Base-by-base conservation (phyloP, 2,797 vertebrate genomes). In the Thalassophryne amazonica region DNA sequence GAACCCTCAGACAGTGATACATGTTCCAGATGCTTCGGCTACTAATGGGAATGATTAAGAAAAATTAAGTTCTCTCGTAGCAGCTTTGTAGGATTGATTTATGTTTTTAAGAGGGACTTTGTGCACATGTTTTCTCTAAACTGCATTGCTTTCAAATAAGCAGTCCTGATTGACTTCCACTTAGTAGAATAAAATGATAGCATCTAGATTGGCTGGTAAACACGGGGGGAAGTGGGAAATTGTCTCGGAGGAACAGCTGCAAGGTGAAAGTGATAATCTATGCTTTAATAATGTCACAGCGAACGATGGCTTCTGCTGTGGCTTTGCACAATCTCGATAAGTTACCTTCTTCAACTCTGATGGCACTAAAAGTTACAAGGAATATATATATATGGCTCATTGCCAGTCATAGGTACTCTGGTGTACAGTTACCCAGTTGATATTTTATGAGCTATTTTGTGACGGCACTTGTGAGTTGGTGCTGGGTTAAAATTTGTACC, bases 11-110 rank as follows among this genome's bases (percentile, higher is more conserved):
- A 83, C 85, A 88, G 69, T 89, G 86, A 90, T 79, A 59, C 84
- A 88, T 89, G 72, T 35, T 18, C 50, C 39, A 46, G 37, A 51
- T 7, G 34, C 48, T 60, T 53, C 59, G 40, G 60, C 21, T 39
- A 46, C 61, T 77, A 78, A 86, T 78, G 73, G 73, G 55, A 84
- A 86, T 85, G 88, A 88, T 88, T 86, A 85, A 87, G 85, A 78
- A 73, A 70, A 86, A 76, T 51, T 35, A 49, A 82, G 38, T 37
- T 72, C 71, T 55, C 72, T 55, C 22, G 7, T 31, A 56, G 68
- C 24, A 52, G 59, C 18, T 45, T 57, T 63, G 24, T 23, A n/a
- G 14, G 41, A 58, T 58, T 81, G 73, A 85, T 85, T 84, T 69
- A 85, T 85, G 60, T 54, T 71, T 48, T 39, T 58, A 30, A 45